Percentiles rank a stretch among this genome's conserved stretches.
Conservation (phyloP, 2,113 vertebrate species). For the Gadus macrocephalus region DNA sequence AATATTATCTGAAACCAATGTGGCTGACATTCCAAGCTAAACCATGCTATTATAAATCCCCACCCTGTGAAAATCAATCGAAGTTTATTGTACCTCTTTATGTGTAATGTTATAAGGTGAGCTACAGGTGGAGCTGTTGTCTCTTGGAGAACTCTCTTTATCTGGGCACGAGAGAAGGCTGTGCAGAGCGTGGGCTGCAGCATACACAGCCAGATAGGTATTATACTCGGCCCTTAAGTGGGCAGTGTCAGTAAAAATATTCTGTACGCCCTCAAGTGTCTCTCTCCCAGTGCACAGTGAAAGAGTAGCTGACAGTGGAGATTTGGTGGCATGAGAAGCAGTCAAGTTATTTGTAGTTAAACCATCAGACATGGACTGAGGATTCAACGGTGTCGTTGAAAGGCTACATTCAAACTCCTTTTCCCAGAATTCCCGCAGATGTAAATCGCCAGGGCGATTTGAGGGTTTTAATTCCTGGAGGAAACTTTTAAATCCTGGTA, state of each 20-base stretch:
- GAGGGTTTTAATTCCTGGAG: conserved; percentile 56
- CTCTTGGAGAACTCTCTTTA: conserved; percentile 16
- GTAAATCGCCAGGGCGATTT: conserved; percentile 37
- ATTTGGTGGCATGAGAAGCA: conserved; percentile 8
- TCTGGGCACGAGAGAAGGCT: conserved; percentile 59
- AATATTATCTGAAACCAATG: too few relatives aligned
- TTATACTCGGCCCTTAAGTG: conserved; percentile 69
- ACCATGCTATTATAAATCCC: too few relatives aligned
- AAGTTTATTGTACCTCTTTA: conserved; percentile 48
- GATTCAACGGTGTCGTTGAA: neutral
- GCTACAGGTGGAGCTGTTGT: conserved; percentile 44
- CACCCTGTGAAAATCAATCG: too few relatives aligned
- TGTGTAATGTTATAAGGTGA: conserved; percentile 49
- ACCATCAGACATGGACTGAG: too few relatives aligned
- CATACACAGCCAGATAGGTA: conserved; percentile 74
- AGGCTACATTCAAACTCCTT: conserved; percentile 56
- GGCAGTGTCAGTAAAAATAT: conserved; percentile 64
- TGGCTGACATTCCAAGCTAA: too few relatives aligned
- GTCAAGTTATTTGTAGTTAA: neutral
- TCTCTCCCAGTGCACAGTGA: conserved; percentile 68
- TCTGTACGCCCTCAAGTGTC: conserved; percentile 56
- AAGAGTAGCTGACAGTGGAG: conserved; percentile 12
- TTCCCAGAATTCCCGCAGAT: conserved; percentile 66
- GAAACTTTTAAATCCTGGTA: conserved; percentile 65
- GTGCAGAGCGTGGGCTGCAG: conserved; percentile 71